These are phyloP conservation scores for Cylas formicarius DNA, from an alignment of 1,140 invertebrate genomes.

Conservation along the genomic window DNA sequence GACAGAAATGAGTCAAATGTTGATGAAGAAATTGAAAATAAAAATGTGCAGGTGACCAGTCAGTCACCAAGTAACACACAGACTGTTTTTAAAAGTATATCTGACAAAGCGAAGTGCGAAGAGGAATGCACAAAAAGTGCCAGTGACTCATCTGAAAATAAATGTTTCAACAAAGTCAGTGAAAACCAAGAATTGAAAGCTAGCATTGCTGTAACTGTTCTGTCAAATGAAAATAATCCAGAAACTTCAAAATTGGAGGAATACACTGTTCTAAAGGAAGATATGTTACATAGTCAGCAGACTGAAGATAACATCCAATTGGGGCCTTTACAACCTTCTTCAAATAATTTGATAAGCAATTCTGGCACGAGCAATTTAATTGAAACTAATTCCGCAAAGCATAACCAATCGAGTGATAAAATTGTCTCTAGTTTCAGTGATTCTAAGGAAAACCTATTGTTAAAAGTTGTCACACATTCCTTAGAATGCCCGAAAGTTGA, in stretches of 20 bases:
- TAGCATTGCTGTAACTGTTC: conserved; percentile 10
- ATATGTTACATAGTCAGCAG: too few species aligned
- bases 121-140: conserved; percentile 2
- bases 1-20: conserved; percentile 25
- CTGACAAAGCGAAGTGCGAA: conserved; percentile 1
- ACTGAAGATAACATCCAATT: too few species aligned
- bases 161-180: conserved; percentile 13
- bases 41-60: conserved; percentile 39
- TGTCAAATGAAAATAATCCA: conserved; percentile 10
- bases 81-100: conserved; percentile 4
- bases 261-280: too few species aligned
- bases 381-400: too few species aligned
- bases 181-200: conserved; percentile 9
- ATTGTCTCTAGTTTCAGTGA: too few species aligned
- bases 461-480: too few species aligned
- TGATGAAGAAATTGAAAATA: conserved; percentile 34
- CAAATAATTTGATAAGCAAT: too few species aligned
- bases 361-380: too few species aligned
- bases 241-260: conserved; percentile 12
- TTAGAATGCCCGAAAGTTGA: too few species aligned
- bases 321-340: too few species aligned
- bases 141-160: conserved; percentile 28
- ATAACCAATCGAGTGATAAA: too few species aligned
- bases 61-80: conserved; percentile 31
- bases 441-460: too few species aligned